Evolutionary conservation across 2,797 vertebrate genomes (phyloP).

Genomic region (Pantherophis alleghaniensis): DNA sequence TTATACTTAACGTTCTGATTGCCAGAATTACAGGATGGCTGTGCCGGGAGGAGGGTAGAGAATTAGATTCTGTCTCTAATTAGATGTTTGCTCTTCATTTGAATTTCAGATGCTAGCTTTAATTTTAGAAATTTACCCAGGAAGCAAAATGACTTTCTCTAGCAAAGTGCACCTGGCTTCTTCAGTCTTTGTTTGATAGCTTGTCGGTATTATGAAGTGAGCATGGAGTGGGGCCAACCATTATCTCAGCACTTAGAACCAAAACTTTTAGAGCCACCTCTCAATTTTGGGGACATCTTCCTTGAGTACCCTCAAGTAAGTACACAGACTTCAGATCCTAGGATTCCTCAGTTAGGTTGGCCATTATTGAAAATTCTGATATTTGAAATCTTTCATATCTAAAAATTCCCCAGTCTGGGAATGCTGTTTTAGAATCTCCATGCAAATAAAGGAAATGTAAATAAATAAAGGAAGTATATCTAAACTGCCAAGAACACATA

Average conservation of each 20-base stretch:
- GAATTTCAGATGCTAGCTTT: slow-evolving; percentile 78
- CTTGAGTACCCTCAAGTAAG: not conserved
- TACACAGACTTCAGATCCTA: not conserved
- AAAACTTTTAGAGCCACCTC: not conserved
- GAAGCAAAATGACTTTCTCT: slow-evolving; percentile 61
- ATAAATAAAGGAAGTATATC: not conserved
- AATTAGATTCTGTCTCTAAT: slow-evolving; percentile 79
- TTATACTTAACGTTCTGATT: slow-evolving; percentile 74
- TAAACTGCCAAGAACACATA: not conserved
- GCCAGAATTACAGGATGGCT: slow-evolving; percentile 74
- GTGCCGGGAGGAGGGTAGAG: slow-evolving; percentile 64
- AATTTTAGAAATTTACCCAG: slow-evolving; percentile 75
- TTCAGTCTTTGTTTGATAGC: not conserved
- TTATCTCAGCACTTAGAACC: not conserved
- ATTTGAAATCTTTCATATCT: not conserved
- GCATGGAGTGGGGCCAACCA: not conserved
- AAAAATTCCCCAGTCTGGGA: not conserved
- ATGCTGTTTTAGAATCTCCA: not conserved
- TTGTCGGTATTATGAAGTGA: not conserved
- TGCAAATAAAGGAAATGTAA: not conserved
- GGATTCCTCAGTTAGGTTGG: not conserved
- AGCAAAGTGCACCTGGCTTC: slow-evolving; percentile 60
- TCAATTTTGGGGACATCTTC: not conserved
- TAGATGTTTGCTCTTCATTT: slow-evolving; percentile 79
- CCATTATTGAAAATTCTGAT: not conserved